These are phyloP conservation scores for Aurelia sp. DNA, from an alignment of 30 jellyfish, hydroid and myxozoan species.

Conservation along the genomic window DNA sequence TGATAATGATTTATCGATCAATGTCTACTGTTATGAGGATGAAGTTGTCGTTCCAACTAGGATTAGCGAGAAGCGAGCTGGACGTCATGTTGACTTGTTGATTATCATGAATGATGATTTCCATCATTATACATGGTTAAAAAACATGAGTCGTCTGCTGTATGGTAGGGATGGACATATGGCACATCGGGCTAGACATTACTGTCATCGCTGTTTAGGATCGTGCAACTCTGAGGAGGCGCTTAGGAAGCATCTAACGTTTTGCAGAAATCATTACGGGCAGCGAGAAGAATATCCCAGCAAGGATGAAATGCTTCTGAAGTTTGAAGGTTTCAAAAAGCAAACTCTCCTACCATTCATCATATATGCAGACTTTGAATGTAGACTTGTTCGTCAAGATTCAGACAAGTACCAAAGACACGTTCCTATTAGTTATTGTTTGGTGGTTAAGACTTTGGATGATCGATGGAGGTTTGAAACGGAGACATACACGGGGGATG, in stretches of 20 bases:
- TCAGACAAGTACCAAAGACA: background rate
- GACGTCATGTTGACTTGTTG: background rate
- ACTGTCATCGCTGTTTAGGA: background rate
- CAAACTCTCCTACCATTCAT: background rate
- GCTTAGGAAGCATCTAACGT: background rate
- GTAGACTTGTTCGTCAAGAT: background rate
- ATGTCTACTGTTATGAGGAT: slow-evolving; percentile 3
- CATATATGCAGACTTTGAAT: slow-evolving; percentile 16
- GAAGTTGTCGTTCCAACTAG: background rate
- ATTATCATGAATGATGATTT: background rate
- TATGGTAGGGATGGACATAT: background rate
- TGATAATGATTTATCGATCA: slow-evolving; percentile 11
- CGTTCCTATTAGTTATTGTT: background rate
- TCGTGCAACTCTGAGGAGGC: background rate
- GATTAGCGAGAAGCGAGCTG: background rate
- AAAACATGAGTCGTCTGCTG: background rate
- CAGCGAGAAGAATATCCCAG: background rate
- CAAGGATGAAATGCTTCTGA: background rate
- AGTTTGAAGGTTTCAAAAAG: background rate
- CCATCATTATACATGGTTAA: background rate
- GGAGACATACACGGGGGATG: background rate
- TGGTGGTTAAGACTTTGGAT: background rate
- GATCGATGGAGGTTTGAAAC: background rate
- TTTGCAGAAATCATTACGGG: background rate
- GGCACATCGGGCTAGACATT: background rate